These are phyloP conservation scores for Strongylocentrotus purpuratus DNA, from an alignment of 35 echinoderm and acorn worm genomes.

Conservation along the genomic window DNA sequence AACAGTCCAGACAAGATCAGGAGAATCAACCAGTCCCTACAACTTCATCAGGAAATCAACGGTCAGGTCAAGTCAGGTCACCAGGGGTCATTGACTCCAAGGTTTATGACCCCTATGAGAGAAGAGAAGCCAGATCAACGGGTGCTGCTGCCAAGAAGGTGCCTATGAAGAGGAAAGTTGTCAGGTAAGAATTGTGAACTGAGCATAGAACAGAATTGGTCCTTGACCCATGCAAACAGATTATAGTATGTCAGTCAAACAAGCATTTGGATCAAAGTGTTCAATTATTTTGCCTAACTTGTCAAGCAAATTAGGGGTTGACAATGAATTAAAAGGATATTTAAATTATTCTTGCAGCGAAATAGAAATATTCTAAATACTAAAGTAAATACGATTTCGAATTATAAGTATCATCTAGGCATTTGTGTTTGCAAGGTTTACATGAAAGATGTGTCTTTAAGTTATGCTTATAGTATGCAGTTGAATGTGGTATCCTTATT, in stretches of 20 bases:
- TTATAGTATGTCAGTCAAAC: background rate
- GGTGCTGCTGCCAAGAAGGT: slow-evolving; percentile 33
- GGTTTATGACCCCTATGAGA: slow-evolving; percentile 37
- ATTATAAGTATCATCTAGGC: too few relatives aligned
- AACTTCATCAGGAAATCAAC: background rate
- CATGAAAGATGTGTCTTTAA: too few relatives aligned
- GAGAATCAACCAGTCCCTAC: slow-evolving; percentile 21
- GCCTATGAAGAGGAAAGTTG: slow-evolving; percentile 71
- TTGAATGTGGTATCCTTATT: too few relatives aligned
- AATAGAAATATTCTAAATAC: too few relatives aligned
- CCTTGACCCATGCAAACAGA: background rate
- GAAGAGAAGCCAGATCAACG: background rate
- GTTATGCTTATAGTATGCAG: too few relatives aligned
- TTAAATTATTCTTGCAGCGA: too few relatives aligned
- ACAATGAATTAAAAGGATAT: too few relatives aligned
- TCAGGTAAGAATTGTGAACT: slow-evolving; percentile 47
- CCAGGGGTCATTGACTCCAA: background rate
- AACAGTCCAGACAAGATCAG: slow-evolving; percentile 20
- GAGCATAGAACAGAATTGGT: background rate
- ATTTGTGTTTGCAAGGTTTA: too few relatives aligned
- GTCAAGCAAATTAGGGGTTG: too few relatives aligned
- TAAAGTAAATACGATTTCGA: too few relatives aligned
- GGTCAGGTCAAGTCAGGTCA: background rate
- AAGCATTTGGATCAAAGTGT: background rate
- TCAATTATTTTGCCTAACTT: background rate